Evolutionary conservation across 2,113 vertebrate species (phyloP), one percentile per base, ranked within the genome.

Genomic region (Myrmecophaga tridactyla): DNA sequence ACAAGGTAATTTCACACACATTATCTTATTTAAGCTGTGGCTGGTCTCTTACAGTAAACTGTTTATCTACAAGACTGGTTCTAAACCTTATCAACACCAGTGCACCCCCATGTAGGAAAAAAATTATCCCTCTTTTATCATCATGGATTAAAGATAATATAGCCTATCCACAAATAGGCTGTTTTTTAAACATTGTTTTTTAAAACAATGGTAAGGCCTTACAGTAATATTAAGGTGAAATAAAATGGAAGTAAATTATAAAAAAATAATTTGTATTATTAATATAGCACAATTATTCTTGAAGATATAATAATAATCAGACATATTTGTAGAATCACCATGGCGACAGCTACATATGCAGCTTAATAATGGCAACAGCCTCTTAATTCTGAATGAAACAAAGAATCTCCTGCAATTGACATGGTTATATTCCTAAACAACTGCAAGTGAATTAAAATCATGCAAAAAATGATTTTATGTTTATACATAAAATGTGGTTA

Each of bases 191-290:
- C n/a, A n/a, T n/a, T n/a, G n/a, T 21, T 20, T 56, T 56, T 53
- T 56, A 20, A 20, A 56, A 56, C 80, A 73, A 77, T 73, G 69
- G 36, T 43, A 92, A 94, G 58, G 46, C 36, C 83, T 14, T 84
- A 89, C 46, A 27, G 7, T 84, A 95, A 81, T 23, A n/a, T 83
- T 94, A 88, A 86, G 27, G 65, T 80, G 11, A 93, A 92, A 89
- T 63, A 56, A 53, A 83, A 83, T 67, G 27, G 93, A 48, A 82
- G 67, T 62, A 87, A 86, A 41, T 48, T 34, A 70, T 77, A 80
- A 56, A 34, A 76, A 94, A 80, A 85, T 88, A 23, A 63, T 81
- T n/a, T 82, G 8, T 67, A 82, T 89, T 90, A n/a, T 92, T 75
- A 92, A 78, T 67, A 78, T 3, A 72, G 62, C 41, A 86, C 41